Conservation (phyloP, 2,113 vertebrate genomes). For the Balaeniceps rex region DNA sequence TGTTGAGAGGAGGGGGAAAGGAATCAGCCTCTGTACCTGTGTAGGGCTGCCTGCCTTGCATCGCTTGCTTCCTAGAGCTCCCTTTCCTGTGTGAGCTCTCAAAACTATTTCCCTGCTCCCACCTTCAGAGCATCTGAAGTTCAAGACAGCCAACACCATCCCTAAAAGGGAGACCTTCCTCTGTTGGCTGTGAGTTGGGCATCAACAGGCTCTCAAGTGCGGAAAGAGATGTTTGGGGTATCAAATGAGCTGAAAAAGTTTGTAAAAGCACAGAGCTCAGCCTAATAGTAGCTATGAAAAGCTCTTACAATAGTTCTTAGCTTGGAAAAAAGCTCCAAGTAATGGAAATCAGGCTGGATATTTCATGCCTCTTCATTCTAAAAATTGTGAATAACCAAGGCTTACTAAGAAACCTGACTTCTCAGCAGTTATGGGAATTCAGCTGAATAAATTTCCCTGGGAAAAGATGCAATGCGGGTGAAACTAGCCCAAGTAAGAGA, state of each 20-base stretch:
- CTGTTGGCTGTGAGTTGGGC: background rate
- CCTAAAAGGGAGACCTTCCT: background rate
- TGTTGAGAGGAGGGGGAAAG: background rate
- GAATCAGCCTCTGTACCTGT: rapidly evolving
- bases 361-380: background rate
- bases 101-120: background rate
- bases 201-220: background rate
- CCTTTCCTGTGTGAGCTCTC: background rate
- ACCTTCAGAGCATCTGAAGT: background rate
- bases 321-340: background rate
- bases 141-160: rapidly evolving
- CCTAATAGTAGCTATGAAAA: background rate
- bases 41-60: background rate
- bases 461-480: background rate
- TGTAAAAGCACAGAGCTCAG: background rate
- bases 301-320: background rate
- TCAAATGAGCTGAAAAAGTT: background rate
- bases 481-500: background rate
- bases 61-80: background rate
- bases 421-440: background rate
- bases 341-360: background rate
- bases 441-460: background rate
- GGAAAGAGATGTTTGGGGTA: background rate
- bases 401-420: background rate
- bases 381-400: background rate